Base-by-base conservation (phyloP, 2,888 invertebrate genomes). In the Drosophila imparisetae region DNA sequence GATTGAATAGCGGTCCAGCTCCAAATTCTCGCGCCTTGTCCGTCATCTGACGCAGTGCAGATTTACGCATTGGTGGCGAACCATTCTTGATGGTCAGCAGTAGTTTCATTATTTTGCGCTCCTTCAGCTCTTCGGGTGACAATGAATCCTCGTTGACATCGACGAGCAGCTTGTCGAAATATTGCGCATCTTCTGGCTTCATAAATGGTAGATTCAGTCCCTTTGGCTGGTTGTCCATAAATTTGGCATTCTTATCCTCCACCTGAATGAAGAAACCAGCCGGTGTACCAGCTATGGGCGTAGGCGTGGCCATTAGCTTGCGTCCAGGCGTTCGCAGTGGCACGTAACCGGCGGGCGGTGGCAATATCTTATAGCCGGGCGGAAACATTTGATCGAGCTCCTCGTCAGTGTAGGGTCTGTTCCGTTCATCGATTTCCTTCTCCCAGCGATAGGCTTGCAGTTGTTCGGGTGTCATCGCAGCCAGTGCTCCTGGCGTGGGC, bases 101-200 rank as follows among this genome's bases (percentile, higher is more conserved):
- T 13, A 99, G 94, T 92, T 98, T 99, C 99, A 99, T 99, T 58
- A 99, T 99, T 94, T 99, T 99, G 52, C 99, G 94, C 93, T 99
- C 99, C 92, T 99, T 99, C 81, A 98, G 96, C 92, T 99, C 99
- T 90, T 99, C 99, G 0, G 99, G 98, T 60, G 97, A 96, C 45
- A 99, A 94, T 0, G 96, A 94, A 91, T 99, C 98, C 93, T 99
- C 99, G 93, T 99, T 99, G 34, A 99, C 99, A 92, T 99, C 99
- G 63, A 98, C 96, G 80, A 99, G 94, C 77, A 99, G 94, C 93
- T 99, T 99, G 93, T 99, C 99, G 93, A 99, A 99, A 94, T 99
- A 99, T 94, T 99, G 99, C 53, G 99, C 98, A 94, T 99, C 99
- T 93, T 99, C 99, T 0, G 99, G 99, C 93, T 99, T 99, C 96